These are phyloP conservation scores for Campylomormyrus numenius DNA, from an alignment of 2,113 vertebrate species.

Conservation along the genomic window DNA sequence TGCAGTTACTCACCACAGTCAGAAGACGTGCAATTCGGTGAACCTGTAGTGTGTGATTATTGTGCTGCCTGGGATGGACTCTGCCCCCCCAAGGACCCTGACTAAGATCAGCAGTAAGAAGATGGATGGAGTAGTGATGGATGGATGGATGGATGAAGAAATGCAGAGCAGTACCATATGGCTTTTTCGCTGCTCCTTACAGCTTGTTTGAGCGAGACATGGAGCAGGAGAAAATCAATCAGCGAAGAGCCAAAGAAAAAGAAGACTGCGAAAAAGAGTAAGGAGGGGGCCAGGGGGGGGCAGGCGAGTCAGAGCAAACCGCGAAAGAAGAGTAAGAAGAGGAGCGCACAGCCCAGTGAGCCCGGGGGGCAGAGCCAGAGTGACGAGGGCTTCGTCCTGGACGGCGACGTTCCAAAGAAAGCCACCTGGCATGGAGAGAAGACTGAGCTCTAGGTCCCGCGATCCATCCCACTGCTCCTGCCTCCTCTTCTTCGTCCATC, in stretches of 20 bases:
- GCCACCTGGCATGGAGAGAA: constrained; percentile 46
- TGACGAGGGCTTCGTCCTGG: constrained; percentile 22
- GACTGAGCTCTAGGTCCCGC: constrained; percentile 58
- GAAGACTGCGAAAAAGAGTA: background rate
- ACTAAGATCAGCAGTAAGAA: background rate
- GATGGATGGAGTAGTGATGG: background rate
- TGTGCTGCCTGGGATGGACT: background rate
- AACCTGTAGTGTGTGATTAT: background rate
- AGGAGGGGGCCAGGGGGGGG: background rate
- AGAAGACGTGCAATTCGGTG: background rate
- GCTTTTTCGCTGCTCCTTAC: background rate
- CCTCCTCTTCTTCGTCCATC: background rate
- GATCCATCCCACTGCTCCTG: background rate
- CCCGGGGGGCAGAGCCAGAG: constrained; percentile 29
- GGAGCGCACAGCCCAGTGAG: constrained; percentile 29
- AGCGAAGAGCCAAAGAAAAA: constrained; percentile 58
- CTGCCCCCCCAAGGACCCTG: no score
- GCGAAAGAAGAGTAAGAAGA: constrained; percentile 46
- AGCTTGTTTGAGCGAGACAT: constrained; percentile 44
- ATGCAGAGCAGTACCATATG: background rate
- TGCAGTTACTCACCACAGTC: background rate
- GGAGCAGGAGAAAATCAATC: constrained; percentile 64
- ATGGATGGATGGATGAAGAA: background rate
- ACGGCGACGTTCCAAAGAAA: constrained; percentile 50
- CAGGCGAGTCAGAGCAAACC: constrained; percentile 33